Percentiles rank a stretch among this genome's conserved stretches.
These are phyloP conservation scores for Chloebia gouldiae DNA, from an alignment of 2,113 vertebrate species.

Conservation along the genomic window DNA sequence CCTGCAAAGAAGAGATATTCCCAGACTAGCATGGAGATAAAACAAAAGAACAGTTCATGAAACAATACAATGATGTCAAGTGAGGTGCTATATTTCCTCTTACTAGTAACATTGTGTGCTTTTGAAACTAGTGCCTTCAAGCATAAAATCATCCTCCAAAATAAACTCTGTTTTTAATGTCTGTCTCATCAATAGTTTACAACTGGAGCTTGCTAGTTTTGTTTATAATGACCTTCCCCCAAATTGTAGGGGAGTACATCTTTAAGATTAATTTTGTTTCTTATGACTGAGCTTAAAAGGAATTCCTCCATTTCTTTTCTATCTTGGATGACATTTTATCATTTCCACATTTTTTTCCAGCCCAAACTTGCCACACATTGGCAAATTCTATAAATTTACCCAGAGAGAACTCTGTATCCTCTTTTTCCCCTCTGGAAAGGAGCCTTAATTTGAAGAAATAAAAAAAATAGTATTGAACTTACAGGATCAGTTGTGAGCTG, in stretches of 20 bases:
- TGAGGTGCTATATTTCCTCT: conserved; percentile 5
- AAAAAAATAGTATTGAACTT: neutral
- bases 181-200: neutral
- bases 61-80: neutral
- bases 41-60: neutral
- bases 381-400: neutral
- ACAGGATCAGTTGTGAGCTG: neutral
- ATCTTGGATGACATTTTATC: neutral
- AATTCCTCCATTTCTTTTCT: neutral
- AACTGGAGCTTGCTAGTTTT: neutral
- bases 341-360: conserved; percentile 28
- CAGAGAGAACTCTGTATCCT: neutral
- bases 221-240: neutral
- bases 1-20: neutral
- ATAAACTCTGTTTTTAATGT: neutral
- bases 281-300: neutral
- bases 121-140: neutral
- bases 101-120: neutral
- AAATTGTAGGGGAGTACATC: neutral
- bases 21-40: neutral
- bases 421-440: neutral
- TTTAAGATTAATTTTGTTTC: neutral
- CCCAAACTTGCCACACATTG: neutral
- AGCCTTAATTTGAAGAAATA: neutral
- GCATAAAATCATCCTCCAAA: conserved; percentile 4